phyloP scores from a whole-genome alignment of 2,113 vertebrate genomes.

The Lates calcarifer region DNA sequence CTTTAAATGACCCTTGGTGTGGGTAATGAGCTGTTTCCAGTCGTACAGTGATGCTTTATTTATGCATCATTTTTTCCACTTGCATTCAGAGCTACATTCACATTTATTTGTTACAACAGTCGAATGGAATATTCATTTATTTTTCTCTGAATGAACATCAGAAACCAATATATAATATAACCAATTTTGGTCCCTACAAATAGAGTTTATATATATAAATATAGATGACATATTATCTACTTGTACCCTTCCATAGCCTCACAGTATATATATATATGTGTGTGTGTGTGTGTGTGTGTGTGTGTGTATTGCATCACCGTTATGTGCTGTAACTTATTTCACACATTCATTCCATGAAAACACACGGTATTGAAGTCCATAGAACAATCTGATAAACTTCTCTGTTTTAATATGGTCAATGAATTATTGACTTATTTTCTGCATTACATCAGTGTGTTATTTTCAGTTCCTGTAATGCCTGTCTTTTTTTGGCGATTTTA shows the following conservation, averaged over 20 bases:
- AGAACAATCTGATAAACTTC: neutral
- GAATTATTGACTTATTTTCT: neutral
- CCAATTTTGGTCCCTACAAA: too few relatives aligned
- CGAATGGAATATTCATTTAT: neutral
- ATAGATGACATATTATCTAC: too few relatives aligned
- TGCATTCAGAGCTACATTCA: neutral
- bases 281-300: too few relatives aligned
- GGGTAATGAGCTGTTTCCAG: neutral
- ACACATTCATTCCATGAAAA: neutral
- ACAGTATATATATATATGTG: neutral
- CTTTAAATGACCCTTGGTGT: neutral
- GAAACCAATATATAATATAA: too few relatives aligned
- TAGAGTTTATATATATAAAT: too few relatives aligned
- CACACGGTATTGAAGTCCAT: too few relatives aligned
- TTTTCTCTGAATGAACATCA: neutral
- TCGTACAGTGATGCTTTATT: neutral
- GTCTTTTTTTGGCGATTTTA: neutral
- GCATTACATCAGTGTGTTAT: neutral
- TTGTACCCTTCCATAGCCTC: neutral
- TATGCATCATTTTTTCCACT: neutral
- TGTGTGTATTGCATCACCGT: too few relatives aligned
- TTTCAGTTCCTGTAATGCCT: conserved; percentile 3
- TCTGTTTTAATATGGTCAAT: neutral
- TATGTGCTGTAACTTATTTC: neutral
- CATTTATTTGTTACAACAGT: neutral